phyloP scores from a whole-genome alignment of 2,888 invertebrate species.

The Apodemia duryi region DNA sequence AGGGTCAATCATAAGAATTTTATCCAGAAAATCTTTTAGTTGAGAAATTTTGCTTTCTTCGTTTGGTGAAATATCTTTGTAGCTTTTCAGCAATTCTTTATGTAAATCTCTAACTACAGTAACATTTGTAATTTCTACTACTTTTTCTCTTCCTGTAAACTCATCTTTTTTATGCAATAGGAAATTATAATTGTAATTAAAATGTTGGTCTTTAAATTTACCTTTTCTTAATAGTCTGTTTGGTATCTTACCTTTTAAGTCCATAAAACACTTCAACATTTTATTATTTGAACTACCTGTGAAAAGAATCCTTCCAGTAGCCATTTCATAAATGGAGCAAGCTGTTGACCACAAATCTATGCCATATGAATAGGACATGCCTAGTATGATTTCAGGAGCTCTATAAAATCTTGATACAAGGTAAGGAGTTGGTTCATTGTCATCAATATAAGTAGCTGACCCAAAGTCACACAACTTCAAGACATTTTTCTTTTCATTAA shows the following conservation, averaged over 20 bases:
- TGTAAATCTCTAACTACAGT: constrained; percentile 90
- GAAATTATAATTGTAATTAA: constrained; percentile 97
- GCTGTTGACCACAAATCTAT: constrained; percentile 99
- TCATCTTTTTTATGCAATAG: constrained; percentile 98
- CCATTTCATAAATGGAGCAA: constrained; percentile 98
- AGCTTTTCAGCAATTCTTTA: constrained; percentile 90
- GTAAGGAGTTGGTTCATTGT: constrained; percentile 98
- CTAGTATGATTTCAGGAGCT: constrained; percentile 98
- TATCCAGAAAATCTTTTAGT: constrained; percentile 94
- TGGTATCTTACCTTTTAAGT: constrained; percentile 97
- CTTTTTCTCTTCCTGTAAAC: constrained; percentile 97
- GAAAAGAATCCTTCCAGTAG: constrained; percentile 98
- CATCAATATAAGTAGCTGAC: constrained; percentile 94
- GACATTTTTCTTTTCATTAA: constrained; percentile 97
- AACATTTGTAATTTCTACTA: constrained; percentile 92
- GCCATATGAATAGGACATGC: constrained; percentile 95
- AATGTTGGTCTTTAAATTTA: constrained; percentile 97
- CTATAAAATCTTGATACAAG: constrained; percentile 98
- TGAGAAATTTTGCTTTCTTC: constrained; percentile 94
- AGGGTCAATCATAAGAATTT: constrained; percentile 93
- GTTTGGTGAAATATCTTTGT: constrained; percentile 87
- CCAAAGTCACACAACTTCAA: constrained; percentile 99
- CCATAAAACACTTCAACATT: constrained; percentile 99
- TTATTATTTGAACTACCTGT: constrained; percentile 98
- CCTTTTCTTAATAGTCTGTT: constrained; percentile 96